Evolutionary conservation across 1,140 invertebrate genomes (phyloP), one percentile per base, ranked within the genome.

Genomic region (Solen grandis): DNA sequence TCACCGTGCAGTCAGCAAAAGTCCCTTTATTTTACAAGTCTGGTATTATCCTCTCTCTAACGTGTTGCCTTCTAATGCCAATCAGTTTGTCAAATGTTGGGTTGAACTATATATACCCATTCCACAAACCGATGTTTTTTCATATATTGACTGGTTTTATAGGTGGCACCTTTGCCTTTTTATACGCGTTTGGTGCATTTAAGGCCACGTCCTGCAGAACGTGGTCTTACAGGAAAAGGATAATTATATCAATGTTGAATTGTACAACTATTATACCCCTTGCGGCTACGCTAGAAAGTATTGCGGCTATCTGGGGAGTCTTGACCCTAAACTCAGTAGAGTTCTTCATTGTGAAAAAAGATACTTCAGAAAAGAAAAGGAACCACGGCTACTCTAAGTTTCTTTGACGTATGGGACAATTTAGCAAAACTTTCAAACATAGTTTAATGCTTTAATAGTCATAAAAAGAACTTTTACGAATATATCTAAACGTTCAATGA

Each of bases 21-120:
- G 97, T 99, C 90, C 96, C 97, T 14, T 85, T 96, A 14, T 93
- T 94, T 76, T 95, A 96, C 88, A 98, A 98, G 92, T 86, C 97
- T 14, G 94, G 98, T 38, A 91, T 99, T 59, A 95, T 94, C 22
- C 95, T 98, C 81, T 97, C 97, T 2, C 96, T 98, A 88, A 99
- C 99, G 86, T 97, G 97, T 0, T 99, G 98, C 98, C 95, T 97
- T 0, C 98, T 98, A 0, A 93, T 99, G 93, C 98, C 98, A 0
- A 91, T 99, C 0, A 96, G 96, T 54, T 96, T 97, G 14, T 97
- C 96, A n/a, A 98, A 98, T 91, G 94, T 98, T 16, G 90, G 98
- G 33, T 93, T 98, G 72, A 96, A 96, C 3, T 94, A 94, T 2
- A 88, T 97, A 16, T 98, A 95, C 93, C 97, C 97, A 0, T 96